Conservation (phyloP, 2,888 invertebrate genomes). For the Dicranocentrus wangi region DNA sequence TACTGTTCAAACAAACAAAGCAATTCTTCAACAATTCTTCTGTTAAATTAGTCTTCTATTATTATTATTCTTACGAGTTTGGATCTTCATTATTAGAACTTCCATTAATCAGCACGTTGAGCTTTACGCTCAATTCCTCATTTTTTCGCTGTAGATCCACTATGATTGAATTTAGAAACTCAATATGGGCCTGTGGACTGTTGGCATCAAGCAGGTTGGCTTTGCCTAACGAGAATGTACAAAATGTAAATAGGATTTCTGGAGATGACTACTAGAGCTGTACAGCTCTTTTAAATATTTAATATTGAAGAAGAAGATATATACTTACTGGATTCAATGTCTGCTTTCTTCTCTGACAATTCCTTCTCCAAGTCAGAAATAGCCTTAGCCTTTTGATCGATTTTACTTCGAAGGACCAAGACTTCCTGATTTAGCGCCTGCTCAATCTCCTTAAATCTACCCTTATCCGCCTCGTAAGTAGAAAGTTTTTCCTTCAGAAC, state of each 20-base stretch:
- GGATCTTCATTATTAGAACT: conserved; percentile 35
- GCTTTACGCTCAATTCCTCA: conserved; percentile 85
- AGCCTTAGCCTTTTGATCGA: conserved; percentile 37
- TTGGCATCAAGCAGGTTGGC: conserved; percentile 34
- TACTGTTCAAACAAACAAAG: no score
- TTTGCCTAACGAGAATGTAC: conserved; percentile 19
- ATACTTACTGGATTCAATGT: conserved; percentile 76
- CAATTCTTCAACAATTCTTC: not conserved
- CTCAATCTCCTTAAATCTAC: conserved; percentile 54
- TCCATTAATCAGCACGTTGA: conserved; percentile 77
- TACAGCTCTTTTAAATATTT: not conserved
- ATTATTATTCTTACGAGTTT: conserved; percentile 55
- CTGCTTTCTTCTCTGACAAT: conserved; percentile 80
- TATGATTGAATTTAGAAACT: conserved; percentile 96
- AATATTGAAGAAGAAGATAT: not conserved
- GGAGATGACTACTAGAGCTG: no score
- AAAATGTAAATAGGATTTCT: conserved; percentile 12
- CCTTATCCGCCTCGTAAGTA: conserved; percentile 27
- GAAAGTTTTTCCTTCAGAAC: conserved; percentile 38
- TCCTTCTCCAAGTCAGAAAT: conserved; percentile 69
- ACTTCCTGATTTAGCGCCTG: conserved; percentile 48
- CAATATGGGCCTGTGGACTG: conserved; percentile 75
- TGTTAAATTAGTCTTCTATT: no score
- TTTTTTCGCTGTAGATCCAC: conserved; percentile 96
- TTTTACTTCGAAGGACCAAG: conserved; percentile 29